Evolutionary conservation across 2,888 invertebrate species (phyloP).

Genomic region (Caenorhabditis virilis): DNA sequence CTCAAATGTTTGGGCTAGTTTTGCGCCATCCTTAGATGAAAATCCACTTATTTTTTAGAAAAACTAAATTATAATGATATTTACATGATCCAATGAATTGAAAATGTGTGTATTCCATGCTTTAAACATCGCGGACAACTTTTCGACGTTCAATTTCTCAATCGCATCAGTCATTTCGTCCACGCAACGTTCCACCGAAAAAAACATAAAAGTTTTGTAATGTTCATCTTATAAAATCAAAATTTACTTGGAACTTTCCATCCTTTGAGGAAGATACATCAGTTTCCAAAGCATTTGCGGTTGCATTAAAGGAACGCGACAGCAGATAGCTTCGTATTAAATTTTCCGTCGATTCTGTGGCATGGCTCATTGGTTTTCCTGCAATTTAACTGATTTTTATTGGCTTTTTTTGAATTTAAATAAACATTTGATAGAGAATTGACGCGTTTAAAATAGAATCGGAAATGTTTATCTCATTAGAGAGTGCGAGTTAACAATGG

Average conservation of each 20-base stretch:
- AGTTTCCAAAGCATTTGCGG: conserved; percentile 34
- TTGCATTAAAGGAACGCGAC: conserved; percentile 31
- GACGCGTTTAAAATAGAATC: too few species aligned
- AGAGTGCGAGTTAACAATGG: too few species aligned
- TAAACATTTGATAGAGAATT: too few species aligned
- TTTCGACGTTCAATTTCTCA: conserved; percentile 54
- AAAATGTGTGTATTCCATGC: conserved; percentile 56
- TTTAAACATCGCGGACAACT: conserved; percentile 50
- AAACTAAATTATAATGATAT: too few species aligned
- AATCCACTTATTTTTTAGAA: too few species aligned
- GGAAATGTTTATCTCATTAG: too few species aligned
- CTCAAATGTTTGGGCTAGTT: conserved; percentile 76
- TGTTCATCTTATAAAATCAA: neutral
- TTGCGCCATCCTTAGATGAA: too few species aligned
- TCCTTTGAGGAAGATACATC: conserved; percentile 42
- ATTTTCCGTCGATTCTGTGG: conserved; percentile 32
- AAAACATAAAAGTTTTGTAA: conserved; percentile 3
- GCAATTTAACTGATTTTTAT: too few species aligned
- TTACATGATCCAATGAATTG: conserved; percentile 50
- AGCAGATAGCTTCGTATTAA: conserved; percentile 41
- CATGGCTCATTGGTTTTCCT: conserved; percentile 41
- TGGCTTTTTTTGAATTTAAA: too few species aligned
- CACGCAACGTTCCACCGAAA: conserved; percentile 57
- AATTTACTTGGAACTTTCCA: conserved; percentile 37
- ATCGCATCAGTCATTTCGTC: conserved; percentile 56